A percentile compares a stretch with the other conserved stretches of the same genome.
Evolutionary conservation across 2,888 invertebrate species (phyloP).

Genomic region (Diachrysia chrysitis): DNA sequence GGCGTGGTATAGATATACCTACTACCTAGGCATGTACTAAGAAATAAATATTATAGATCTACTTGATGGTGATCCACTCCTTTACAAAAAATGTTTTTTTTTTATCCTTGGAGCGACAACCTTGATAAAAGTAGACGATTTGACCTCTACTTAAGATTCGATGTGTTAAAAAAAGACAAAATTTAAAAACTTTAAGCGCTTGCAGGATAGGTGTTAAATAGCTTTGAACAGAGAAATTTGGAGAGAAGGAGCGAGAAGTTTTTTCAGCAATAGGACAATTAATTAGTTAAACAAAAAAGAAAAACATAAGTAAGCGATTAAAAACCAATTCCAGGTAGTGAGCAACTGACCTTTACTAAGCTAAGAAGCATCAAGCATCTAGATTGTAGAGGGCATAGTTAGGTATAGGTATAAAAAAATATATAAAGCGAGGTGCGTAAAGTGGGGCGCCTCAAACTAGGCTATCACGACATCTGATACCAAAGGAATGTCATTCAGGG

Average conservation of each 20-base stretch:
- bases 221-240: not conserved
- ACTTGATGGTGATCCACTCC: not conserved
- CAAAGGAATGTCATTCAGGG: conserved; percentile 48
- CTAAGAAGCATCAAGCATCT: not conserved
- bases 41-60: not conserved
- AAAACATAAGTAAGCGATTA: not conserved
- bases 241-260: too few relatives aligned
- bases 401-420: conserved; percentile 7
- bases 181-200: not conserved
- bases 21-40: not conserved
- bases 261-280: too few relatives aligned
- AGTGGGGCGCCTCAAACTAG: conserved; percentile 68
- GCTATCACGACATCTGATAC: conserved; percentile 70
- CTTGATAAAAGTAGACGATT: not conserved
- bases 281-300: too few relatives aligned
- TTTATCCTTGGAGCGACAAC: not conserved
- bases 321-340: not conserved
- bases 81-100: not conserved
- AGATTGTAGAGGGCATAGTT: conserved; percentile 3
- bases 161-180: not conserved
- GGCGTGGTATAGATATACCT: conserved; percentile 2
- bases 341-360: not conserved
- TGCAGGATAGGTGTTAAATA: not conserved
- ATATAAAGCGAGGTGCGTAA: conserved; percentile 38
- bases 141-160: not conserved